Evolutionary conservation across 2,113 vertebrate species (phyloP), one percentile per base, ranked within the genome.

Genomic region (Pogonocichla stellata): DNA sequence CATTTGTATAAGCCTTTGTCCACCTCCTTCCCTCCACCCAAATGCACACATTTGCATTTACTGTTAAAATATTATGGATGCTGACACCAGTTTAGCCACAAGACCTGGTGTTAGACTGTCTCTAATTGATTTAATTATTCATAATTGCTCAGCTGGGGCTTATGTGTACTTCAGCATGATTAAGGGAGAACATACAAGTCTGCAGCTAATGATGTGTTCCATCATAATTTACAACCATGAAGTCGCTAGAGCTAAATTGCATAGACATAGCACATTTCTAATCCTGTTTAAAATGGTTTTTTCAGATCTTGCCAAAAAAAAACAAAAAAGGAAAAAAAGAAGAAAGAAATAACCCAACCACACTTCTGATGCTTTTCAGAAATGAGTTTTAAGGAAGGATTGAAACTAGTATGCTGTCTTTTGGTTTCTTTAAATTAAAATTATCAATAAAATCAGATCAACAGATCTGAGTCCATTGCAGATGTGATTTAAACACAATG

Each of bases 41-140:
- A 95, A 94, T 64, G 88, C 47, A 88, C 83, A 80, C 91, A 98
- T 98, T 98, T 98, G 98, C 98, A 97, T 98, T 98, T 97, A 98
- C 98, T 98, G 98, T 98, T 99, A 98, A 99, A 99, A 98, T 98
- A 98, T 99, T 98, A 98, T 97, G 95, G 98, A 97, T 98, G 97
- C 97, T 98, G 97, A 98, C 98, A 97, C 97, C 96, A 97, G 92
- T 96, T 97, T 94, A 93, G 96, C 98, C 97, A 95, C 95, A 97
- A 98, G 98, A 98, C 97, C 95, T 86, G 95, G 96, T 97, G 98
- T 98, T 97, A 97, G 98, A 96, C 98, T 98, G 97, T 97, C 98
- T 98, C 98, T 99, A 99, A 99, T 99, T 99, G 98, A 98, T 99
- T 99, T 99, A 98, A 99, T 99, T 99, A 99, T 98, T 98, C 98